These are phyloP conservation scores for Aegotheles bennettii DNA, from an alignment of 2,113 vertebrate genomes.

Conservation along the genomic window DNA sequence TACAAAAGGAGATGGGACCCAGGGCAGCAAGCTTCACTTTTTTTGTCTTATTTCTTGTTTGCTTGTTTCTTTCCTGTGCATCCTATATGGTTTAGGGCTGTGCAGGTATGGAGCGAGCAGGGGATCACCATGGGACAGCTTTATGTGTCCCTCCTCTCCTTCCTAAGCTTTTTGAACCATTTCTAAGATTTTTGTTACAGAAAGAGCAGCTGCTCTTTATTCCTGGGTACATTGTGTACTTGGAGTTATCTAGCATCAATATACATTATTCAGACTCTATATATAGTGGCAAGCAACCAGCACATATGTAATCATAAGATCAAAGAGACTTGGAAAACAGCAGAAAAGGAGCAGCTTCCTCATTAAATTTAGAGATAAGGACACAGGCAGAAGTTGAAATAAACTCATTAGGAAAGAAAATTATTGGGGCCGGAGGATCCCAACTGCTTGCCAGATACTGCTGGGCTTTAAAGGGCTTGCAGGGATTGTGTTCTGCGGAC, in stretches of 20 bases:
- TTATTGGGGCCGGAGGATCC: not conserved
- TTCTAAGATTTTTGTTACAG: not conserved
- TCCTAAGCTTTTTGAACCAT: not conserved
- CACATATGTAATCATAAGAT: not conserved
- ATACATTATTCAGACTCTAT: not conserved
- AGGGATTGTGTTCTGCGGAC: not conserved
- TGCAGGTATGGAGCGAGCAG: not conserved
- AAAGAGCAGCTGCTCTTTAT: not conserved
- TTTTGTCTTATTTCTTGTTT: not conserved
- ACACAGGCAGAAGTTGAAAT: not conserved
- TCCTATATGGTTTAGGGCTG: not conserved
- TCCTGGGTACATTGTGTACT: not conserved
- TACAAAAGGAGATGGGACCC: not conserved
- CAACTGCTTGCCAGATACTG: not conserved
- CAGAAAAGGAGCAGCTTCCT: not conserved
- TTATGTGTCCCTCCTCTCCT: not conserved
- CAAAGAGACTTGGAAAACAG: constrained; percentile 19
- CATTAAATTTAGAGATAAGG: not conserved
- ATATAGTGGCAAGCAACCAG: not conserved
- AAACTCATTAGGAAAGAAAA: not conserved
- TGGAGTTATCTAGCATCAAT: not conserved
- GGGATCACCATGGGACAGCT: not conserved
- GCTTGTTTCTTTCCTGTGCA: not conserved
- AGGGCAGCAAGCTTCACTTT: not conserved
- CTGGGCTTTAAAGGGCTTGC: not conserved